These are phyloP conservation scores for Melanotaenia nigrans DNA, from an alignment of 2,797 vertebrate genomes.

Conservation along the genomic window DNA sequence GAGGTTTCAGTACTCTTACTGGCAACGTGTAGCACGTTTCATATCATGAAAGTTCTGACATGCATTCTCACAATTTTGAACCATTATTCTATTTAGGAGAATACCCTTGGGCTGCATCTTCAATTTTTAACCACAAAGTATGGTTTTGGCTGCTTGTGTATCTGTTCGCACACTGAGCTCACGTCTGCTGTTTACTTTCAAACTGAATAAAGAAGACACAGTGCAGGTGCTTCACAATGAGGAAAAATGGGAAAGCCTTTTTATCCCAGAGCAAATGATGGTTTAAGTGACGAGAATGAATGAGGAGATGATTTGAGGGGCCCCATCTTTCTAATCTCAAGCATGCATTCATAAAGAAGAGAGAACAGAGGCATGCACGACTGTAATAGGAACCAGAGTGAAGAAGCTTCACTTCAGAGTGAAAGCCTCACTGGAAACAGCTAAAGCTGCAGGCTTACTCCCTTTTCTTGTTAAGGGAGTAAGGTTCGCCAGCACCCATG, in stretches of 20 bases:
- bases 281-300: constrained; percentile 39
- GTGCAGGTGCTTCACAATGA: constrained; percentile 60
- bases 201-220: constrained; percentile 49
- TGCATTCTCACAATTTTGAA: constrained; percentile 58
- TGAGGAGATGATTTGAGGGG: constrained; percentile 43
- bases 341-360: constrained; percentile 53
- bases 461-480: constrained; percentile 60
- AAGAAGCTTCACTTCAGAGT: constrained; percentile 58
- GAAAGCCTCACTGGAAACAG: constrained; percentile 62
- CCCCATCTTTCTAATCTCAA: constrained; percentile 58
- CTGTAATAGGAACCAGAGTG: constrained; percentile 73
- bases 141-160: constrained; percentile 33
- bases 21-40: constrained; percentile 36
- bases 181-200: constrained; percentile 49
- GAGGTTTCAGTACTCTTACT: constrained; percentile 45
- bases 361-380: constrained; percentile 50
- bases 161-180: constrained; percentile 49
- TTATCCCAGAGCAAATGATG: constrained; percentile 42
- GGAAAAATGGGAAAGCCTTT: constrained; percentile 9
- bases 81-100: constrained; percentile 59
- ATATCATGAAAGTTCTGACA: constrained; percentile 40
- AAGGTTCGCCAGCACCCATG: constrained; percentile 66
- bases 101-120: constrained; percentile 59
- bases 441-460: constrained; percentile 61
- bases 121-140: constrained; percentile 54